Evolutionary conservation across 2,888 invertebrate genomes (phyloP), one percentile per base, ranked within the genome.

Genomic region (Mythimna vitellina): DNA sequence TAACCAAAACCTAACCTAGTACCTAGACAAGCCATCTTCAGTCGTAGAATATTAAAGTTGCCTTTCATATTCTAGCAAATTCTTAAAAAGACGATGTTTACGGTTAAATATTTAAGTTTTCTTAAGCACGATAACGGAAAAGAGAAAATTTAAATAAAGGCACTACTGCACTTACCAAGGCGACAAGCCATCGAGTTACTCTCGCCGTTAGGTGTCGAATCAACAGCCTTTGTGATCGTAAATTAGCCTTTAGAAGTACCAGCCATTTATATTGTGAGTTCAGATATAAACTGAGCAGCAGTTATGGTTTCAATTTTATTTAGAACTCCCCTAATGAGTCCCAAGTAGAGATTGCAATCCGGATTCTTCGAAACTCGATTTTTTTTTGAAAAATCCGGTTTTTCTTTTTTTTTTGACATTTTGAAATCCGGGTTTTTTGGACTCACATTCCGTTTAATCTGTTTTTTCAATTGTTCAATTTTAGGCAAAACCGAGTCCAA

Each of bases 221-320:
- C 61, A 78, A 57, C 56, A 58, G 72, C 9, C 51, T 71, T 75
- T 71, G 57, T 78, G 20, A 42, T 71, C 35, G 12, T 62, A 70
- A 70, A 70, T 75, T 46, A 62, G 42, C 49, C 60, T 29, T 29
- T 54, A 54, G 20, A 68, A 42, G 25, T 25, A 7, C 38, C 49
- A 32, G 63, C 49, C 29, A 25, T 51, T 51, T 69, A 4, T 56
- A 35, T 69, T 69, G 42, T 25, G 9, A 68, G 49, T 38, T 54
- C 7, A 54, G 9, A 25, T 42, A 29, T 61, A 54, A 76, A 53
- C 51, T 77, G 10, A 42, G 38, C 1, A 29, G 46, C 35, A 35
- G 35, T 60, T 65, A 17, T 49, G 32, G 29, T n/a, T 20, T 12
- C 1, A 17, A 32, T 42, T 61, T 77, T 69, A 51, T 77, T 69